Evolutionary conservation across 2,797 vertebrate species (phyloP).

Genomic region (Allobates femoralis): DNA sequence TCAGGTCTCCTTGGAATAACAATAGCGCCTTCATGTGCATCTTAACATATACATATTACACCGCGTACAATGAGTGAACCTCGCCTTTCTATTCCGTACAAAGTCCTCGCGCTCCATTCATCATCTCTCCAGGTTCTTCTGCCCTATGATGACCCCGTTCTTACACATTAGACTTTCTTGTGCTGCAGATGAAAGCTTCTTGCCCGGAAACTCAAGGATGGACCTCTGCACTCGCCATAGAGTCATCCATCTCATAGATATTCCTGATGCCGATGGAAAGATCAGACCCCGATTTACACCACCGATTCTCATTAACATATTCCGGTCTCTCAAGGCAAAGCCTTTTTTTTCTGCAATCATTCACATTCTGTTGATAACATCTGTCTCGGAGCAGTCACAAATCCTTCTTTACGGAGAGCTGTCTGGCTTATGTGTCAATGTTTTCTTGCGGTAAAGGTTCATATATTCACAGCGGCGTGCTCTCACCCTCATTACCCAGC

Average conservation of each 20-base stretch:
- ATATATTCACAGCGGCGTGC: neutral
- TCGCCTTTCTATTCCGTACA: neutral
- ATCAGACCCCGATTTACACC: neutral
- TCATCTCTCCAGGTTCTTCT: neutral
- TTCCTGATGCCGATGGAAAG: neutral
- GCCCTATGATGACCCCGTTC: constrained; percentile 7
- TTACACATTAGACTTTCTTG: constrained; percentile 22
- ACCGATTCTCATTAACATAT: constrained; percentile 29
- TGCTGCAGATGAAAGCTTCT: constrained; percentile 17
- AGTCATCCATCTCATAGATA: constrained; percentile 21
- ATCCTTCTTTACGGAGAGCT: constrained; percentile 2
- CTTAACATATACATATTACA: constrained; percentile 1
- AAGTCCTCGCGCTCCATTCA: neutral
- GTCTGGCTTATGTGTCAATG: constrained; percentile 6
- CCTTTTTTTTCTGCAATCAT: neutral
- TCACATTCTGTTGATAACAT: constrained; percentile 17
- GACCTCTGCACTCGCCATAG: neutral
- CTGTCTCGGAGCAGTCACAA: constrained; percentile 6
- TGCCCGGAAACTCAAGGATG: constrained; percentile 8
- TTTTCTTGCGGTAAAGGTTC: constrained; percentile 8
- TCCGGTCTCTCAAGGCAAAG: neutral
- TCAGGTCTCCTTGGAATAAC: neutral
- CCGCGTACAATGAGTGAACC: neutral
- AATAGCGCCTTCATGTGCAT: constrained; percentile 9
- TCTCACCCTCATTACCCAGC: constrained; percentile 11